phyloP scores from a whole-genome alignment of 2,113 vertebrate species.

The Chlamydotis undulata region DNA sequence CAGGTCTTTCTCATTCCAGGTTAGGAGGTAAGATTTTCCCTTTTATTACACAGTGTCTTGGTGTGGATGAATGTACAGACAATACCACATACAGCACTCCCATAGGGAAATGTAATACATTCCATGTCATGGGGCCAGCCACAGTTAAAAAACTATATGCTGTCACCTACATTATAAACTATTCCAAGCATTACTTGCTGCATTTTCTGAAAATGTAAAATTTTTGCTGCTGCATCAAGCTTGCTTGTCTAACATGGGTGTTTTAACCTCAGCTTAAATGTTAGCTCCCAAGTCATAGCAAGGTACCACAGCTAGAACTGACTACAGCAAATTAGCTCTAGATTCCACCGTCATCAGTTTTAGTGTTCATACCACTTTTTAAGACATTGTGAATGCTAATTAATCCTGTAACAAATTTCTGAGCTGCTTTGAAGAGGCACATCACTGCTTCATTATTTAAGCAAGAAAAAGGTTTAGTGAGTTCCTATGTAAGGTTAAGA shows the following conservation, averaged over 20 bases:
- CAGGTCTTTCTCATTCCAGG: not conserved
- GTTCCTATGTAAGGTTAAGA: not conserved
- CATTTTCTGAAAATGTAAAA: not conserved
- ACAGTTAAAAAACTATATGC: not conserved
- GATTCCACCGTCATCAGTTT: not conserved
- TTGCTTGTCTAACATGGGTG: not conserved
- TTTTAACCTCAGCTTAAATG: not conserved
- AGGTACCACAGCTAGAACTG: not conserved
- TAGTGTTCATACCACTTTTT: not conserved
- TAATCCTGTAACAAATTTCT: not conserved
- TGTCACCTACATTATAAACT: not conserved
- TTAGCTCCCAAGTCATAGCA: not conserved
- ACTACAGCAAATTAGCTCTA: not conserved
- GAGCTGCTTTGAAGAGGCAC: not conserved
- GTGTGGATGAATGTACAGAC: not conserved
- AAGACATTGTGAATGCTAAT: not conserved
- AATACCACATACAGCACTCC: not conserved
- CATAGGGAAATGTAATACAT: not conserved
- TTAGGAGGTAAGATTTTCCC: not conserved
- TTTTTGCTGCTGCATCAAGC: not conserved
- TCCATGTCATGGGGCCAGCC: not conserved
- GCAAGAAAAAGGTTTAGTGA: not conserved
- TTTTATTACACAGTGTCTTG: not conserved
- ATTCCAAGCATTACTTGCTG: not conserved
- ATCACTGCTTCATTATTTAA: not conserved